Evolutionary conservation across 2,113 vertebrate species (phyloP).

Genomic region (Australoheros scitulus): DNA sequence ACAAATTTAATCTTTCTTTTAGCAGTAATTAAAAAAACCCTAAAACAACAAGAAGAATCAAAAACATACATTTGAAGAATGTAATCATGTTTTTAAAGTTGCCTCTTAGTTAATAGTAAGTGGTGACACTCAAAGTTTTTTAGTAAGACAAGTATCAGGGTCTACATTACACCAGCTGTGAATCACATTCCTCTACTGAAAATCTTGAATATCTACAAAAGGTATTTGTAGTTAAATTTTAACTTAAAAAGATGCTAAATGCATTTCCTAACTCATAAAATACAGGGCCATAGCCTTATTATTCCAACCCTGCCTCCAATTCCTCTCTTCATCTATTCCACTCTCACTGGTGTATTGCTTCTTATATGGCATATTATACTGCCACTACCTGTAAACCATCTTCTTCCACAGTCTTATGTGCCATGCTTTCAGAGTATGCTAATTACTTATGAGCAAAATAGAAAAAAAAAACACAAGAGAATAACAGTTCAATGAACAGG

Average conservation of each 20-base stretch:
- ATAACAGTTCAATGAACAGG: background rate
- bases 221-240: background rate
- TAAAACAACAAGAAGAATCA: background rate
- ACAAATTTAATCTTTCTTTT: background rate
- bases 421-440: background rate
- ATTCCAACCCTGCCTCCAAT: background rate
- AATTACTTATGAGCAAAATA: background rate
- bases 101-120: background rate
- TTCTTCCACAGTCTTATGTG: background rate
- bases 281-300: background rate
- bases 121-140: background rate
- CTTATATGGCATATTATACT: background rate
- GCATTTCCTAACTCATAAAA: background rate
- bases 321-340: background rate
- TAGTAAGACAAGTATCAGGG: background rate
- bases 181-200: background rate
- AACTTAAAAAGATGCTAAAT: background rate
- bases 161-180: background rate
- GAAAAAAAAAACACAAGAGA: background rate
- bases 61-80: background rate
- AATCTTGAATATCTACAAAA: background rate
- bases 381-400: background rate
- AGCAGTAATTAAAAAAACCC: background rate
- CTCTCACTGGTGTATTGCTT: background rate
- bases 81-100: background rate